A percentile compares a stretch with the other conserved stretches of the same genome.
Evolutionary conservation across 2,113 vertebrate species (phyloP).

Genomic region (Macrotus californicus): DNA sequence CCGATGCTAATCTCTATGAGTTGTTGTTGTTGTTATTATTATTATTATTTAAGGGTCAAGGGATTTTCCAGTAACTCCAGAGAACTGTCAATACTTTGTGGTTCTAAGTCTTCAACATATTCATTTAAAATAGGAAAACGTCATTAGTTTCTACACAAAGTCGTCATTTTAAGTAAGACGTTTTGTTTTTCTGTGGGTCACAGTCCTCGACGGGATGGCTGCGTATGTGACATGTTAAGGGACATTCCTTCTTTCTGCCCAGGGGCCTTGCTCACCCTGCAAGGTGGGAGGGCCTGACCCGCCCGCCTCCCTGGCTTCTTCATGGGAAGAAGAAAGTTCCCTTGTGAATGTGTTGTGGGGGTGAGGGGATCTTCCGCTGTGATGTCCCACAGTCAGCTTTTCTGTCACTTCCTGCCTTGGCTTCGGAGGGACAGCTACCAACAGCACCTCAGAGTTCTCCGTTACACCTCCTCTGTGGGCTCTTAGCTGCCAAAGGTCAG

Average conservation of each 20-base stretch:
- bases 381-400: background rate
- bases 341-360: background rate
- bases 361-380: background rate
- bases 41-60: background rate
- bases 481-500: background rate
- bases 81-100: background rate
- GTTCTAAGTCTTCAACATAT: background rate
- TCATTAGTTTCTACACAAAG: background rate
- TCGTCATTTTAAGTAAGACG: background rate
- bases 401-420: background rate
- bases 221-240: background rate
- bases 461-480: background rate
- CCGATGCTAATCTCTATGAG: too few species aligned
- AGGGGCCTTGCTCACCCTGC: background rate
- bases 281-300: background rate
- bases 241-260: background rate
- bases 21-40: background rate
- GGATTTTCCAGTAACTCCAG: background rate
- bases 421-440: background rate
- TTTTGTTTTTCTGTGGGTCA: background rate
- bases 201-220: background rate
- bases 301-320: background rate
- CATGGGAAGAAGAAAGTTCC: background rate
- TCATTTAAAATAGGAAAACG: background rate
- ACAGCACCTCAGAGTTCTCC: background rate